phyloP scores from a whole-genome alignment of 2,113 vertebrate species.

The Dolichallabes microphthalmus region DNA sequence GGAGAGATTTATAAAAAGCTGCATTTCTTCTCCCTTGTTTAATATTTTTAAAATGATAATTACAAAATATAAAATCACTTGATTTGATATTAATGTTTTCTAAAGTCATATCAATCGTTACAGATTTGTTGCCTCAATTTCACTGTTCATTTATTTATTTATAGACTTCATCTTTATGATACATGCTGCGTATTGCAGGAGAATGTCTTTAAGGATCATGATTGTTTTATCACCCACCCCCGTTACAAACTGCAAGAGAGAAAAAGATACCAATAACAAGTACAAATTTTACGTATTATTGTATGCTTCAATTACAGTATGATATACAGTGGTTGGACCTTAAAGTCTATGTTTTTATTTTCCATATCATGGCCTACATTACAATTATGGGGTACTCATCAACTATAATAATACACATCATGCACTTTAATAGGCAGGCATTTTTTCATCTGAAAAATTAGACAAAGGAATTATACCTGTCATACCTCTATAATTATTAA shows the following conservation, averaged over 20 bases:
- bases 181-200: too few relatives aligned
- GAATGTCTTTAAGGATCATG: background rate
- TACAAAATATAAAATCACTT: background rate
- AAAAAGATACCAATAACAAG: background rate
- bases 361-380: background rate
- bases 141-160: background rate
- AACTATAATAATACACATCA: background rate
- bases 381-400: background rate
- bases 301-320: background rate
- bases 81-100: background rate
- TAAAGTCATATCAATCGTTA: background rate
- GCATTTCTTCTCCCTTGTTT: background rate
- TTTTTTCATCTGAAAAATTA: background rate
- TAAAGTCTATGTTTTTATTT: background rate
- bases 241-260: background rate
- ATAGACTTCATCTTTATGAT: background rate
- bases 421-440: background rate
- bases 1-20: background rate
- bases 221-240: background rate
- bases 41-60: background rate
- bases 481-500: background rate
- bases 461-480: background rate
- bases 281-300: background rate
- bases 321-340: background rate
- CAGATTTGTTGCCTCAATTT: background rate